Percentiles rank a stretch among this genome's conserved stretches.
Conservation (phyloP, 2,888 invertebrate species). For the Pristionchus mayeri region DNA sequence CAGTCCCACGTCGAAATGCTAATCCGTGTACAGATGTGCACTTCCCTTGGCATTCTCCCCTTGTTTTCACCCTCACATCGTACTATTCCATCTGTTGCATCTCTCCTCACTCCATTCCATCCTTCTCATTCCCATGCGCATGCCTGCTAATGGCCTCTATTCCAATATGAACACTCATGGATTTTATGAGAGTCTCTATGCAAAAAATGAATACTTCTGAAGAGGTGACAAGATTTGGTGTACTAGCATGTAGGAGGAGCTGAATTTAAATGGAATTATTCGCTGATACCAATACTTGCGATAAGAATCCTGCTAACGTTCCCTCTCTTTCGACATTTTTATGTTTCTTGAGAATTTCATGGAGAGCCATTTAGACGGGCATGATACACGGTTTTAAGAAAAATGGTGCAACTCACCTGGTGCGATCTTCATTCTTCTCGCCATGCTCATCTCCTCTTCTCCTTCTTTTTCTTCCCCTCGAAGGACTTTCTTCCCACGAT, state of each 20-base stretch:
- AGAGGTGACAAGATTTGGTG: too few relatives aligned
- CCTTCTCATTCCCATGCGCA: slow-evolving; percentile 10
- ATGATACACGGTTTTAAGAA: too few relatives aligned
- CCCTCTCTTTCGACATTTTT: too few relatives aligned
- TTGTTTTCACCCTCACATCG: neutral
- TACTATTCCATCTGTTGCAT: slow-evolving; percentile 26
- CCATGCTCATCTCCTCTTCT: slow-evolving; percentile 19
- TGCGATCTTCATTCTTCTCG: slow-evolving; percentile 1
- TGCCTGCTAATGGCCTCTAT: slow-evolving; percentile 1
- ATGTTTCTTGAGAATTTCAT: too few relatives aligned
- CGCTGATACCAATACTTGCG: too few relatives aligned
- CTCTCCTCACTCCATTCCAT: neutral
- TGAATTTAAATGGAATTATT: too few relatives aligned
- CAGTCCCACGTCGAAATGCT: neutral
- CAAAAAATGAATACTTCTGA: too few relatives aligned
- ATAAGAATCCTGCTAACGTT: too few relatives aligned
- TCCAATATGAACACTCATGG: slow-evolving; percentile 3
- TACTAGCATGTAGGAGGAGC: too few relatives aligned
- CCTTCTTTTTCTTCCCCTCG: too few relatives aligned
- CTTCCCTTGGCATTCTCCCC: neutral
- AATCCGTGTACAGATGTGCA: slow-evolving; percentile 8
- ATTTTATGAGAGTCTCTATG: neutral
- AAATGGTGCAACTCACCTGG: too few relatives aligned
- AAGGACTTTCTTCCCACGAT: slow-evolving; percentile 27
- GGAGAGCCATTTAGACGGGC: too few relatives aligned